phyloP scores from a whole-genome alignment of 1,140 invertebrate species.

The Conus betulinus region DNA sequence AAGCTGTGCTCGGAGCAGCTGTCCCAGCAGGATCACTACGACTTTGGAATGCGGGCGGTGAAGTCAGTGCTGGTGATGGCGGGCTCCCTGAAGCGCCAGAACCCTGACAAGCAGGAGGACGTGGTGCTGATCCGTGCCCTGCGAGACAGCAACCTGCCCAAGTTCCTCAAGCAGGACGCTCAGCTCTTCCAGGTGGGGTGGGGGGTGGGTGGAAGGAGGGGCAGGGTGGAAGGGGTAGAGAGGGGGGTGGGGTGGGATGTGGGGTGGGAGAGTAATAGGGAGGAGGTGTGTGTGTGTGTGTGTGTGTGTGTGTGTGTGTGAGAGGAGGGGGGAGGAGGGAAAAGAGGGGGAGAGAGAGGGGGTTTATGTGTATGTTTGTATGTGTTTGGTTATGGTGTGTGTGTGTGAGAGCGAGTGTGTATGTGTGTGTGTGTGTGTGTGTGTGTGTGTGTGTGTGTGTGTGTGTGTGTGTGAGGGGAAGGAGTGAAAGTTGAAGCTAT shows the following conservation, averaged over 20 bases:
- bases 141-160: conserved; percentile 76
- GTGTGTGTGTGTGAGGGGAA: no score
- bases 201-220: background rate
- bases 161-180: conserved; percentile 75
- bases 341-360: conserved; percentile 45
- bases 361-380: no score
- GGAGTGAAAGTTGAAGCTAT: no score
- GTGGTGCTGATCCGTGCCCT: conserved; percentile 75
- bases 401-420: no score
- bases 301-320: background rate
- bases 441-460: no score
- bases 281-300: no score
- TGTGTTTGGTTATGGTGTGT: no score
- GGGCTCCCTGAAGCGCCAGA: conserved; percentile 75
- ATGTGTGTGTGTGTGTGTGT: no score
- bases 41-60: conserved; percentile 91
- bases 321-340: background rate
- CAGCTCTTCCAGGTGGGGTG: conserved; percentile 72
- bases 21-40: conserved; percentile 94
- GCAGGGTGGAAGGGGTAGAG: background rate
- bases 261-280: no score
- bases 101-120: conserved; percentile 76
- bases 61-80: conserved; percentile 77
- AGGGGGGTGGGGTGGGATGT: background rate
- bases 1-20: conserved; percentile 93